phyloP scores from a whole-genome alignment of 2,888 invertebrate species.

The Camptogramma bilineatum region DNA sequence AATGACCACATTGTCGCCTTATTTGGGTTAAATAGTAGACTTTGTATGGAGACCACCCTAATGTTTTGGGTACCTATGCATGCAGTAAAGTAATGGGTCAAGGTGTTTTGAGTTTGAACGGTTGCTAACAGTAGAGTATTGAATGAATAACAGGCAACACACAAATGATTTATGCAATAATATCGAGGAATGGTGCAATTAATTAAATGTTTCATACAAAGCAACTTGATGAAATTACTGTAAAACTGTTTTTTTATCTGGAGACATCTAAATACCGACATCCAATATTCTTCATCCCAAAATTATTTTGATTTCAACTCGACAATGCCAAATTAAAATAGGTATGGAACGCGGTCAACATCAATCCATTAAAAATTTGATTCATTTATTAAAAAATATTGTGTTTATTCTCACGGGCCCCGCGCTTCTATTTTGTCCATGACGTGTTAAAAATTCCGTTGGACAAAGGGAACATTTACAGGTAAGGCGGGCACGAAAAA shows the following conservation, averaged over 20 bases:
- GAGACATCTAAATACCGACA: not conserved
- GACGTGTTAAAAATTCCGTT: constrained; percentile 75
- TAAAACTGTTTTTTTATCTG: too few relatives aligned
- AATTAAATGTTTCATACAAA: too few relatives aligned
- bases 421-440: constrained; percentile 71
- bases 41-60: constrained; percentile 70
- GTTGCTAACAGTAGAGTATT: constrained; percentile 22
- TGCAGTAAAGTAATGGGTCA: constrained; percentile 49
- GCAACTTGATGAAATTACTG: too few relatives aligned
- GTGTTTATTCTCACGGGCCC: constrained; percentile 70
- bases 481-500: constrained; percentile 8
- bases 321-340: constrained; percentile 56
- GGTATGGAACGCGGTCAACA: constrained; percentile 46
- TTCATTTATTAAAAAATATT: constrained; percentile 64
- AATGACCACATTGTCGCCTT: constrained; percentile 63
- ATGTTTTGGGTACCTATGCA: constrained; percentile 55
- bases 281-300: constrained; percentile 17
- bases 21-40: constrained; percentile 72
- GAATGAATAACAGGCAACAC: constrained; percentile 19
- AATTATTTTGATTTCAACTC: constrained; percentile 35
- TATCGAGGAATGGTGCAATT: not conserved
- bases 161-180: constrained; percentile 10
- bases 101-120: constrained; percentile 44
- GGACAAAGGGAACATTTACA: constrained; percentile 61
- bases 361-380: constrained; percentile 61